These are phyloP conservation scores for Peromyscus attwateri DNA, from an alignment of 2,797 vertebrate genomes.

Conservation along the genomic window DNA sequence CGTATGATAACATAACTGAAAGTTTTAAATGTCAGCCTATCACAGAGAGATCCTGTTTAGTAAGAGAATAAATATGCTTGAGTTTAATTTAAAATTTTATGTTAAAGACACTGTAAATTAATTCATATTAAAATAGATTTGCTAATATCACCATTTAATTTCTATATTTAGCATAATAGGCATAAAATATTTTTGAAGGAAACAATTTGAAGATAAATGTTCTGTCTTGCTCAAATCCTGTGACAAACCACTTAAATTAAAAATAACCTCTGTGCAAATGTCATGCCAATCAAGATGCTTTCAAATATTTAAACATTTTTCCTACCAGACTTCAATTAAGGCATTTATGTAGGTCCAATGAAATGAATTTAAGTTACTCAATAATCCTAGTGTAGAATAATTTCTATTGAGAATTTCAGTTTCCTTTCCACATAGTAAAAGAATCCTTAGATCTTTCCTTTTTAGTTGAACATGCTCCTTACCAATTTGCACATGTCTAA, in stretches of 20 bases:
- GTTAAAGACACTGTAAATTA: slow-evolving; percentile 61
- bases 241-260: slow-evolving; percentile 53
- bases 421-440: not conserved
- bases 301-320: slow-evolving; percentile 47
- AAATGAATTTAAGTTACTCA: slow-evolving; percentile 46
- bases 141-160: slow-evolving; percentile 66
- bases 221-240: slow-evolving; percentile 62
- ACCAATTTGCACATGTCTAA: not conserved
- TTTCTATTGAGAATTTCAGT: slow-evolving; percentile 25
- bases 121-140: slow-evolving; percentile 58
- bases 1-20: not conserved
- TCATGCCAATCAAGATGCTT: slow-evolving; percentile 21
- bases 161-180: slow-evolving; percentile 61
- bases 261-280: slow-evolving; percentile 35
- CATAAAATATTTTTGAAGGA: slow-evolving; percentile 57
- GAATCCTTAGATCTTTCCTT: not conserved
- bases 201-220: slow-evolving; percentile 52
- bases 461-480: not conserved
- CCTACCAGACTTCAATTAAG: slow-evolving; percentile 42
- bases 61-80: slow-evolving; percentile 26
- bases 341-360: not conserved
- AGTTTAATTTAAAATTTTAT: slow-evolving; percentile 50
- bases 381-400: not conserved
- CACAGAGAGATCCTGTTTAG: not conserved
- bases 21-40: not conserved